Conservation (phyloP, 2,113 vertebrate species). For the Peucedramus taeniatus region DNA sequence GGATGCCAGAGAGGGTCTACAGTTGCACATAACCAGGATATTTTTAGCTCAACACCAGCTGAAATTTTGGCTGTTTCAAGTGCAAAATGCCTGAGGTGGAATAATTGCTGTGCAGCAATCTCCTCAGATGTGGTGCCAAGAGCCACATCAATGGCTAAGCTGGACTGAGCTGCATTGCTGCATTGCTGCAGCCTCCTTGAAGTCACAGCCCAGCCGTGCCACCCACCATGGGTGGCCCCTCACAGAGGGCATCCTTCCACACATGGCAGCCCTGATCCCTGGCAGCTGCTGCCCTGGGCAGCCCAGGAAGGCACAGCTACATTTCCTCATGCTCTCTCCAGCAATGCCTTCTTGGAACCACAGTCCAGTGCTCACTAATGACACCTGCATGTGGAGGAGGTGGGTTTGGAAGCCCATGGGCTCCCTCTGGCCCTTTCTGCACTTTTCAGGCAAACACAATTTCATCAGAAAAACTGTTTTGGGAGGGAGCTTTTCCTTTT, state of each 20-base stretch:
- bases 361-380: neutral
- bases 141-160: slow-evolving; percentile 23
- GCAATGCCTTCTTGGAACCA: neutral
- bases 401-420: neutral
- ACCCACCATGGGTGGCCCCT: neutral
- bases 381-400: neutral
- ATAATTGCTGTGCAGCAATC: neutral
- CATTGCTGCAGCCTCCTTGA: neutral
- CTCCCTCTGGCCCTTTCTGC: neutral
- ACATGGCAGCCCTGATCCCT: neutral
- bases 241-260: neutral
- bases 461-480: neutral
- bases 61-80: slow-evolving; percentile 31
- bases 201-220: neutral
- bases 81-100: slow-evolving; percentile 37
- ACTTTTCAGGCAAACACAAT: neutral
- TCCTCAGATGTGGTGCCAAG: slow-evolving; percentile 40
- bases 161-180: neutral
- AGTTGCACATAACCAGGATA: neutral
- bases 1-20: neutral
- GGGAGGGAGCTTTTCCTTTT: neutral
- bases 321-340: neutral
- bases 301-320: neutral
- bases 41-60: slow-evolving; percentile 33
- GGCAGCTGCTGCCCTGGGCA: neutral